phyloP scores from a whole-genome alignment of 2,888 invertebrate genomes.

The Trachelus stipa region DNA sequence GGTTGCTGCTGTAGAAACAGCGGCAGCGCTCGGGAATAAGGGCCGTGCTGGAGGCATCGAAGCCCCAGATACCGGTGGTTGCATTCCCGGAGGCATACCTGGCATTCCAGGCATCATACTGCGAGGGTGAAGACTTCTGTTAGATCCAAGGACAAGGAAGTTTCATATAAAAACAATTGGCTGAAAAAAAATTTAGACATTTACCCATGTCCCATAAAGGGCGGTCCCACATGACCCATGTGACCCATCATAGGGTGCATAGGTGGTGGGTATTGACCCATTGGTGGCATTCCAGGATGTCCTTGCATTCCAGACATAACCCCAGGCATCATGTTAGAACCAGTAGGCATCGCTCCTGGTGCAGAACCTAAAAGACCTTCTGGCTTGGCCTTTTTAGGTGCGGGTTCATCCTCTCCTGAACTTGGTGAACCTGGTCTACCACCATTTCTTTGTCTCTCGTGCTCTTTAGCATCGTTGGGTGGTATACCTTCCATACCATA shows the following conservation, averaged over 20 bases:
- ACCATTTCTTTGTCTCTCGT: constrained; percentile 86
- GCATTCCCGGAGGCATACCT: constrained; percentile 66
- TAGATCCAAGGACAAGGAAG: neutral
- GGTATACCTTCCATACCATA: constrained; percentile 99
- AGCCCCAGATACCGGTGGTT: constrained; percentile 56
- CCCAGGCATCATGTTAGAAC: constrained; percentile 75
- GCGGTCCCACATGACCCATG: constrained; percentile 81
- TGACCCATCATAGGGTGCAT: constrained; percentile 71
- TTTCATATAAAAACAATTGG: neutral
- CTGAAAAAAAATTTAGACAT: constrained; percentile 21
- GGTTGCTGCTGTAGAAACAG: constrained; percentile 70
- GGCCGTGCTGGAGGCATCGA: constrained; percentile 74
- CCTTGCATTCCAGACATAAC: constrained; percentile 72
- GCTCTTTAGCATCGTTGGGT: constrained; percentile 91
- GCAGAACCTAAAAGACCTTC: constrained; percentile 77
- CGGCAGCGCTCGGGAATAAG: constrained; percentile 84
- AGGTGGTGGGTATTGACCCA: constrained; percentile 73
- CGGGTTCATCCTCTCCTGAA: constrained; percentile 87
- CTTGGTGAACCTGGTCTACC: constrained; percentile 80
- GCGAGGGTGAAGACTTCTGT: constrained; percentile 13
- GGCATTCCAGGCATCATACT: constrained; percentile 70
- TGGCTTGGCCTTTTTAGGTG: constrained; percentile 79
- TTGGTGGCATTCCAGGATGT: constrained; percentile 70
- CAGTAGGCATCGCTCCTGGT: constrained; percentile 73
- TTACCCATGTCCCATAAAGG: constrained; percentile 79